Evolutionary conservation across 37 sponge, comb jelly and placozoan species (phyloP), one percentile per base, ranked within the genome.

Genomic region (Ianthella basta): DNA sequence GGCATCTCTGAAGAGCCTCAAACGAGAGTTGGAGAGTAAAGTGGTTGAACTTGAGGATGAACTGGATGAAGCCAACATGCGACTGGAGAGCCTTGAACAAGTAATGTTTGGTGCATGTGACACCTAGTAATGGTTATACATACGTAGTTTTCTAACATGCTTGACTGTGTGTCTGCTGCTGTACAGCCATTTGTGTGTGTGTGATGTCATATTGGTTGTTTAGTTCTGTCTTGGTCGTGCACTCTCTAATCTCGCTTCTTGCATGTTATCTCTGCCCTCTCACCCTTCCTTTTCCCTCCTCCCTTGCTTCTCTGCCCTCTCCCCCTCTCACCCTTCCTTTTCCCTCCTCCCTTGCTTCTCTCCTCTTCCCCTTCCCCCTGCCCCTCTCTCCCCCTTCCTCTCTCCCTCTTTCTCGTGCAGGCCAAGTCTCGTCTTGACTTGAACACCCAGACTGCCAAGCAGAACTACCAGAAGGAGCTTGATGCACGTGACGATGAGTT

Each of bases 11-110:
- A 95, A 93, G 78, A 86, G 88, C 35, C 83, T 85, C 56, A 96
- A 95, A 83, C 88, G 91, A 55, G 99, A 99, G 30, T 60, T 91
- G 66, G 96, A 99, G 74, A 53, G 75, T 19, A 95, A 92, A 83
- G 64, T 99, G 30, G 96, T 91, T 32, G 99, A 93, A 56, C 82
- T 93, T 29, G 97, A 99, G 65, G 99, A 99, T 56, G 99, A 99
- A 53, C 83, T 98, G 69, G 98, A 98, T 72, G 98, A 98, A 32
- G 82, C 84, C 41, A 90, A 88, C 37, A 34, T 85, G 32, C 89
- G 90, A 61, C 32, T 87, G 13, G 82, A 89, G 84, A 86, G 57
- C 40, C 87, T 89, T 30, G 75, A 44, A 15, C 44, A 69, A 59
- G 73, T 66, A 80, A 10, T 34, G n/a, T 55, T 15, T 79, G 27